Percentiles rank a stretch among this genome's conserved stretches.
Evolutionary conservation across 2,888 invertebrate genomes (phyloP).

Genomic region (Ecliptopera silaceata): DNA sequence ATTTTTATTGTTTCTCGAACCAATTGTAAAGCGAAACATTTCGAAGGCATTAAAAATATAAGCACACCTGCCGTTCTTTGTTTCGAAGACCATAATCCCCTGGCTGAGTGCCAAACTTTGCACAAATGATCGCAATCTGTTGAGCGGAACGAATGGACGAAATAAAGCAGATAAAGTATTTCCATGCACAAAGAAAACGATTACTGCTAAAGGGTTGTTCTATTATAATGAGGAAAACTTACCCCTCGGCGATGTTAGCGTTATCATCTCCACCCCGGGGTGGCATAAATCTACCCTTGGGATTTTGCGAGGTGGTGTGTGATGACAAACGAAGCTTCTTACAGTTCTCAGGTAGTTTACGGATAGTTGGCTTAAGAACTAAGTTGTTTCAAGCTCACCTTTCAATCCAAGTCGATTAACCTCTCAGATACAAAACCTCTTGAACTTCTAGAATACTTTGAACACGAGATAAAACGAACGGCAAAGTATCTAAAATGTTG

Average conservation of each 20-base stretch:
- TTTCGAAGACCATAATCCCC: conserved; percentile 31
- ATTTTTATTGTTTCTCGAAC: not conserved
- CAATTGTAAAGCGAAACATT: conserved; percentile 13
- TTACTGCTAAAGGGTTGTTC: conserved; percentile 32
- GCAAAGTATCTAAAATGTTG: too few relatives aligned
- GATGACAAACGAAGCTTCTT: conserved; percentile 24
- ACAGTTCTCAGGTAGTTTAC: conserved; percentile 19
- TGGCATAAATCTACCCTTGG: conserved; percentile 12
- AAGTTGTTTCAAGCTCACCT: conserved; percentile 8
- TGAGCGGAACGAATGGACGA: conserved; percentile 23
- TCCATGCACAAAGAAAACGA: conserved; percentile 28
- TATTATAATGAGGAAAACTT: conserved; percentile 27
- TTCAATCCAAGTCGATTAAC: not conserved
- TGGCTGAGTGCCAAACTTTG: conserved; percentile 34
- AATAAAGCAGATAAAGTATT: conserved; percentile 25
- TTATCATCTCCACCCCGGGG: conserved; percentile 22
- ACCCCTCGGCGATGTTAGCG: conserved; percentile 21
- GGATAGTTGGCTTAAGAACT: conserved; percentile 8
- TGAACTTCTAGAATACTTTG: not conserved
- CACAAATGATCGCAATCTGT: conserved; percentile 29
- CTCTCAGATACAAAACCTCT: not conserved
- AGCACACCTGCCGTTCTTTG: conserved; percentile 32
- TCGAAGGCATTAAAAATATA: conserved; percentile 22
- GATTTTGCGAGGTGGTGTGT: conserved; percentile 16
- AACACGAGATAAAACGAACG: too few relatives aligned